These are phyloP conservation scores for Phyllostomus discolor DNA, from an alignment of 2,113 vertebrate genomes.

Conservation along the genomic window DNA sequence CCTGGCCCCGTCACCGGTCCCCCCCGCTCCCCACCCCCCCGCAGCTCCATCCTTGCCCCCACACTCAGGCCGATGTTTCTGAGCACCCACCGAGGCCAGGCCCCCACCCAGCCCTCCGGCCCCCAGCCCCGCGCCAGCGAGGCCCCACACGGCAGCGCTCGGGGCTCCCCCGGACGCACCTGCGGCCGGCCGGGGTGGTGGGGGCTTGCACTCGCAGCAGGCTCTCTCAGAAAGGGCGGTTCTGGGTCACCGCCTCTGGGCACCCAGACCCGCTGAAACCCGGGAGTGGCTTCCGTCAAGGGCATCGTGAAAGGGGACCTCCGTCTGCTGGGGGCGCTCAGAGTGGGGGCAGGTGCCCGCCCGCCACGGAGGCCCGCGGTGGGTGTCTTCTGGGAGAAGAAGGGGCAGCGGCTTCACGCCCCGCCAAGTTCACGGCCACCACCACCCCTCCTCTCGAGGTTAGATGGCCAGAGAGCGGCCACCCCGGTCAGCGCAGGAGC, in stretches of 20 bases:
- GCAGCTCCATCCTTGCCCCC: accelerated
- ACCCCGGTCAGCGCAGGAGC: neutral
- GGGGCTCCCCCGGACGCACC: accelerated
- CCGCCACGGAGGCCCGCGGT: no score
- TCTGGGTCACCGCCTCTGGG: no score
- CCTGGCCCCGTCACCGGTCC: neutral
- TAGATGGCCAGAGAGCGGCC: neutral
- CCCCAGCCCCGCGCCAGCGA: neutral
- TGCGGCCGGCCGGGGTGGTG: neutral
- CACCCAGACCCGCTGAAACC: neutral
- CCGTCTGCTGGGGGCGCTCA: neutral
- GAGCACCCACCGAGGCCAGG: accelerated
- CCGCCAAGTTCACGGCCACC: neutral
- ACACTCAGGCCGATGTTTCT: accelerated
- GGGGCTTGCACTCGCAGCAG: accelerated
- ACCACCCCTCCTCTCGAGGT: neutral
- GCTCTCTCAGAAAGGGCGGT: neutral
- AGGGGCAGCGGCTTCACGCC: accelerated
- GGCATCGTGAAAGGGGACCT: neutral
- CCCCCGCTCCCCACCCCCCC: no score
- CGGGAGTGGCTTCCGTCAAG: neutral
- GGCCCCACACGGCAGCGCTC: neutral
- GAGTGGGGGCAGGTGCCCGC: no score
- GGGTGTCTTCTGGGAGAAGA: neutral
- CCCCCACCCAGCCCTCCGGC: neutral